Base-by-base conservation (phyloP, 2,113 vertebrate species). In the Peromyscus californicus region DNA sequence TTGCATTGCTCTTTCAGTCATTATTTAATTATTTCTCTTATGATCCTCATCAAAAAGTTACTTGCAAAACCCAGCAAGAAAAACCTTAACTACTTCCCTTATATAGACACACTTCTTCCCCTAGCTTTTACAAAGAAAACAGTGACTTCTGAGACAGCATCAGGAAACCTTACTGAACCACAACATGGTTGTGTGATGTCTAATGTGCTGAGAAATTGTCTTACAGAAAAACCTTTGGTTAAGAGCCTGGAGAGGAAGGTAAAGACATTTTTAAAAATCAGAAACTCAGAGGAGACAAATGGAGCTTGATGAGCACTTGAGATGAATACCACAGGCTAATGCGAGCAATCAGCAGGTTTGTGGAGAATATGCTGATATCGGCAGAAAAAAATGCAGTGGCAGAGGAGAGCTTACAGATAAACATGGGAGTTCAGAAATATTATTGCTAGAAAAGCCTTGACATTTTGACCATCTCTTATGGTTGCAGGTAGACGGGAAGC, bases 381-480 rank as follows among this genome's bases (percentile, higher is more conserved):
- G 31, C 76, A 98, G 90, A 26, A 96, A 82, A 94, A 97, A 94
- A 74, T 48, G 69, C 95, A 93, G 61, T 97, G 72, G 90, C 96
- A 89, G 78, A 97, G 85, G 83, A 59, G 85, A 86, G 88, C 92
- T 97, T 97, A 89, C 65, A 80, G 94, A 98, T 95, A 98, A 98
- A 97, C 9, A 95, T 33, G 54, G 61, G 72, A 96, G 95, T 95
- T 92, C 95, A 97, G 95, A 94, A 87, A 87, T 74, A 96, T 93
- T 98, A 94, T 96, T 98, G 96, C 95, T 97, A 63, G 70, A 97
- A 96, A 98, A 97, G 94, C 90, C 67, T 98, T 98, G 95, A 96
- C 90, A 83, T 96, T 97, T 70, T 97, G 90, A 93, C 89, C 97
- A 8, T 98, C 91, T 98, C 96, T 97, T 93, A 88, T 86, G 93